Base-by-base conservation (phyloP, 1,140 invertebrate species). In the Dinoponera quadriceps region DNA sequence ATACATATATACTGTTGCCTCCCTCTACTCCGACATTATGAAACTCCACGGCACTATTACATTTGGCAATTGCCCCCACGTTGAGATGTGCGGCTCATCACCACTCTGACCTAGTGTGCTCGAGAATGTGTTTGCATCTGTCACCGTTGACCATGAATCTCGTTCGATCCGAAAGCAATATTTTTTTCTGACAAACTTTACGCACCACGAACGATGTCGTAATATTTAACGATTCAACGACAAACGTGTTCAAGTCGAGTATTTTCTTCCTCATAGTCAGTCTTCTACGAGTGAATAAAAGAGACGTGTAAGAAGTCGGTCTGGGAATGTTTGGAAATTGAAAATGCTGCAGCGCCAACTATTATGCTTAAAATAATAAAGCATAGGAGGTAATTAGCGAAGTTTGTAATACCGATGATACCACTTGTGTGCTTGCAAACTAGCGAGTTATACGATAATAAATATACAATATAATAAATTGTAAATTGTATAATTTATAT, bases 51-150 rank as follows among this genome's bases (percentile, higher is more conserved):
- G 44, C 25, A 66, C 71, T 82, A 80, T 80, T 86, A 74, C 78
- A 85, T 90, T 87, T 85, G 88, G 83, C 78, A 85, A 87, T 90
- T 86, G 81, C 51, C 49, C 22, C 69, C 20, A 51, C 27, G 57
- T 44, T 27, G 69, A 63, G 71, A 74, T 11, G 55, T 51, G n/a
- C 18, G 14, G 29, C 33, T 84, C n/a, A 27, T 77, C 55, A 77
- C 18, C n/a, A 51, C 33, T 57, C 18, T 82, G 69, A 86, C 71
- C 69, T 82, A 82, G 38, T 55, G 13, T 20, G n/a, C 48, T 85
- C 51, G 25, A n/a, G n/a, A 63, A 83, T 74, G 48, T 80, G 59
- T 84, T 63, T 33, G 48, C 22, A 63, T 18, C 33, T 49, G 33
- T 51, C 54, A 44, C 7, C 33, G 16, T 71, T 72, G 84, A 77